Evolutionary conservation across 2,888 invertebrate species (phyloP).

Genomic region (Nezara viridula): DNA sequence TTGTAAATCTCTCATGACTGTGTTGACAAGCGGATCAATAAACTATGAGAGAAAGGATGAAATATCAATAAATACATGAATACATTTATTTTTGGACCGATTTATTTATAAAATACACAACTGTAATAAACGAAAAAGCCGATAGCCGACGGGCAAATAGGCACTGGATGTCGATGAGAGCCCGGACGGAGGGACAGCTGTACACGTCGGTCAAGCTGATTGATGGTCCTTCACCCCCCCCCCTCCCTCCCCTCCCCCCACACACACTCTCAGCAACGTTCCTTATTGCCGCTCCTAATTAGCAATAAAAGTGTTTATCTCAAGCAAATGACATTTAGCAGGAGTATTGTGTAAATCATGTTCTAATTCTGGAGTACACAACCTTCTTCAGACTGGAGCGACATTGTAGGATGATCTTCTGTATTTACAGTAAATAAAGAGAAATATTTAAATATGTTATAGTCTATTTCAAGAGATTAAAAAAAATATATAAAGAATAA

Average conservation of each 20-base stretch:
- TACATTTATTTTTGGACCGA: no score
- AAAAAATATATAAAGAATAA: no score
- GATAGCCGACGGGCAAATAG: not conserved
- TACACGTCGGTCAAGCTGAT: not conserved
- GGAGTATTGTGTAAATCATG: not conserved
- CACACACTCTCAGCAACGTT: not conserved
- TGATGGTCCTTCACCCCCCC: not conserved
- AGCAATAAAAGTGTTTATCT: not conserved
- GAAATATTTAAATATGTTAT: no score
- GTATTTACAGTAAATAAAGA: no score
- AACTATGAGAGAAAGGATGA: no score
- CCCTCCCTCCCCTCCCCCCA: no score
- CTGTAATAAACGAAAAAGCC: not conserved
- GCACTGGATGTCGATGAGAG: not conserved
- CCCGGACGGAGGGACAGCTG: not conserved
- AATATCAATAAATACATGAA: no score
- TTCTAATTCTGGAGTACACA: not conserved
- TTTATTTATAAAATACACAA: no score
- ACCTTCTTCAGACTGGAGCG: not conserved
- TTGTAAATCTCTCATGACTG: no score
- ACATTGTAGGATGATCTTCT: fast-evolving
- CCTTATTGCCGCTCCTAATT: not conserved
- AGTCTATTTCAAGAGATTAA: no score
- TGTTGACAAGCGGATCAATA: no score
- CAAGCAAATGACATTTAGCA: not conserved